Base-by-base conservation (phyloP, 2,797 vertebrate species). In the Acanthurus leucopareius region DNA sequence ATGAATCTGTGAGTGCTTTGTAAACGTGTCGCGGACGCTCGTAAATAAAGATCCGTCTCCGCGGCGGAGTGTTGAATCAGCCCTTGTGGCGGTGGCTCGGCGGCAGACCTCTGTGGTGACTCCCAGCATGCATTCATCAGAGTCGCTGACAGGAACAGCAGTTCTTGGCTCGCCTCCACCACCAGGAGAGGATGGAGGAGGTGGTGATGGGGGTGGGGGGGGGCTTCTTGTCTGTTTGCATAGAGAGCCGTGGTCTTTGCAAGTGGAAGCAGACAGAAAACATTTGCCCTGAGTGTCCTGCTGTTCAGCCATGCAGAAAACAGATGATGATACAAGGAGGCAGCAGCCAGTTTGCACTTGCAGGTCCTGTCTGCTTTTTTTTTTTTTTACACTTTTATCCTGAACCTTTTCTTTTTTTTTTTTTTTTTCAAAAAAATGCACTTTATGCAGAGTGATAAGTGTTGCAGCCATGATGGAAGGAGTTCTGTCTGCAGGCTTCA, bases 11-110 rank as follows among this genome's bases (percentile, higher is more conserved):
- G 73, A 77, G 86, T 53, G 16, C 69, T 92, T 90, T 88, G 81
- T 90, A 90, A 93, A 88, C 47, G 15, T 69, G 88, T 88, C 84
- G 84, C 58, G 17, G 67, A 8, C 60, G 0, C 62, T 1, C 42
- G 65, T 75, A 82, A 83, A 85, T 82, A 83, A 75, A 88, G 64
- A 84, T 75, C 73, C 7, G 77, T 86, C 83, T 88, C 77, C 73
- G 25, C 49, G 2, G 80, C 14, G 57, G 76, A 91, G 82, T 84
- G 89, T 68, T 48, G 87, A 91, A 77, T 93, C 90, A 91, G 92
- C 91, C 77, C 40, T 85, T 56, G 78, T 32, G 16, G 87, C 68
- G 2, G 78, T 10, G 51, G 64, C 47, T 73, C 72, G 3, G 82
- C 84, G 13, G 75, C 78, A n/a, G 65, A 22, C 67, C 62, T 78